phyloP scores from a whole-genome alignment of 2,113 vertebrate species.

The Brachirus orientalis region DNA sequence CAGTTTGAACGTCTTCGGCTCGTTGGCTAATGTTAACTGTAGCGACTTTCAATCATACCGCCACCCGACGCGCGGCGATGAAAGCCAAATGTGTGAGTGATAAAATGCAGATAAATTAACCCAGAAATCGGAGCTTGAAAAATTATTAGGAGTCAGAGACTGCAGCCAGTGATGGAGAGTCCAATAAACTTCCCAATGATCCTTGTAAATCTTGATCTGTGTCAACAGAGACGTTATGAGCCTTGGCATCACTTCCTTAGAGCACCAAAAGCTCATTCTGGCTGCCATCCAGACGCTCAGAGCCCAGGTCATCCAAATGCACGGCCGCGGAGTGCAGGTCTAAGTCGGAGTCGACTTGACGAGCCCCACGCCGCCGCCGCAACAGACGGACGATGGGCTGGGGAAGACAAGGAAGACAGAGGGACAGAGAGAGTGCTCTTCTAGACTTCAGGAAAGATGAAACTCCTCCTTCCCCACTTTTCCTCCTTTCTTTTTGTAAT shows the following conservation, averaged over 20 bases:
- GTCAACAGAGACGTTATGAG: conserved; percentile 88
- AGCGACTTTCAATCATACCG: not conserved
- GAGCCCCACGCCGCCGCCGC: not conserved
- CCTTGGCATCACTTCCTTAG: conserved; percentile 88
- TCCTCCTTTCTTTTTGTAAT: conserved; percentile 41
- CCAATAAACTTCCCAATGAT: not conserved
- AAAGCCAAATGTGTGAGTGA: not conserved
- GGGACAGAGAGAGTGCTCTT: conserved; percentile 32
- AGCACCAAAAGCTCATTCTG: conserved; percentile 91
- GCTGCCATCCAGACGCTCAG: conserved; percentile 89
- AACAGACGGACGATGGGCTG: conserved; percentile 16
- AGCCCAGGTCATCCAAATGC: conserved; percentile 93
- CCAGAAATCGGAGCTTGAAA: not conserved
- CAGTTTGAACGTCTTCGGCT: too few species aligned
- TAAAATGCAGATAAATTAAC: not conserved
- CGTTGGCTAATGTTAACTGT: not conserved
- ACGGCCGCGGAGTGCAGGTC: conserved; percentile 93
- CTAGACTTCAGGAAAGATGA: conserved; percentile 35
- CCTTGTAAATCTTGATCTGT: not conserved
- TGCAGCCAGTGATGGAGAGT: not conserved
- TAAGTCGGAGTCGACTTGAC: conserved; percentile 53
- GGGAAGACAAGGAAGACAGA: conserved; percentile 7
- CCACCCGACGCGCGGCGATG: not conserved
- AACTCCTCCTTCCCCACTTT: conserved; percentile 36
- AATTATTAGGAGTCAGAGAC: not conserved